phyloP scores from a whole-genome alignment of 2,797 vertebrate species.

The Molossus alvarezi region DNA sequence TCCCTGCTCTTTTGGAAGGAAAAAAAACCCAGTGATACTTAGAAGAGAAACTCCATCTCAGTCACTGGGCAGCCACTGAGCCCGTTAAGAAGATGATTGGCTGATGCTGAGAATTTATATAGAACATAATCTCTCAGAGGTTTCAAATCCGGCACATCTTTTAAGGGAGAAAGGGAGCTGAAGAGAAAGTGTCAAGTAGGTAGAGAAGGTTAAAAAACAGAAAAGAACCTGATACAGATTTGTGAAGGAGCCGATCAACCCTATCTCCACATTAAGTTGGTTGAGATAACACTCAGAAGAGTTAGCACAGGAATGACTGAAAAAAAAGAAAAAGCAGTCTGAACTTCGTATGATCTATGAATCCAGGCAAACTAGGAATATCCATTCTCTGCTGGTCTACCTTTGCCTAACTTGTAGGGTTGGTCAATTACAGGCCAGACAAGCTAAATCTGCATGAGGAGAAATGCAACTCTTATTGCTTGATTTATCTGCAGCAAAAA shows the following conservation, averaged over 20 bases:
- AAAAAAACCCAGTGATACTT: not conserved
- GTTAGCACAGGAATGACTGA: not conserved
- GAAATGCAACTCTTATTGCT: not conserved
- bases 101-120: not conserved
- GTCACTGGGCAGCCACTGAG: not conserved
- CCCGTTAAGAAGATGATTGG: not conserved
- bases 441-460: not conserved
- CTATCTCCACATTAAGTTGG: not conserved
- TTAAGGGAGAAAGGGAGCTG: slow-evolving; percentile 26
- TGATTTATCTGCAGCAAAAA: not conserved
- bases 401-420: not conserved
- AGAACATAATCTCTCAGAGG: not conserved
- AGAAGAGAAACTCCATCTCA: not conserved
- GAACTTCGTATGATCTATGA: not conserved
- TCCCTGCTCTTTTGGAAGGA: not conserved
- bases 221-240: not conserved
- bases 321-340: slow-evolving; percentile 40
- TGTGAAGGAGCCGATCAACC: not conserved
- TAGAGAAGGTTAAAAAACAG: not conserved
- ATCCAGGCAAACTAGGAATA: not conserved
- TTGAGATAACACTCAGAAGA: not conserved
- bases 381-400: not conserved
- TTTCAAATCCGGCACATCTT: not conserved
- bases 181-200: not conserved
- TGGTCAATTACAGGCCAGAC: not conserved